Base-by-base conservation (phyloP, 2,797 vertebrate species). In the Macroramphosus scolopax region DNA sequence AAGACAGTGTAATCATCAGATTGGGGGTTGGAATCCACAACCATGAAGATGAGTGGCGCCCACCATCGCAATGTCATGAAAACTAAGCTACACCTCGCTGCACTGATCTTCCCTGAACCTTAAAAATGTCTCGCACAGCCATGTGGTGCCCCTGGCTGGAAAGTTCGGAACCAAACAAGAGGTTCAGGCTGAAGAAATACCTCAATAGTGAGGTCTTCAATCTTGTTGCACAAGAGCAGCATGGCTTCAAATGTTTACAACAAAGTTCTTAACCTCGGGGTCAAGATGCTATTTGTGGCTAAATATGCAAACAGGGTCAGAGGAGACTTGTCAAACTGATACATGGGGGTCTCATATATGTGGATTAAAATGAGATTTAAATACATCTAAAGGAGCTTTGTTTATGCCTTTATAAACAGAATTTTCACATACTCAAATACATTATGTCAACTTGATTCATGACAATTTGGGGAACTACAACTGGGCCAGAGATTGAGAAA, bases 31-130 rank as follows among this genome's bases (percentile, higher is more conserved):
- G 60, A 83, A 74, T 65, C 72, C 54, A 8, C 75, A 81, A 65
- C 72, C 83, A 82, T 78, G 72, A 75, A 71, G 77, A 84, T 77
- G 75, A 85, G 67, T 64, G 80, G 80, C 70, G 77, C 81, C 82
- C 75, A 75, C 70, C 68, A 68, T 70, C 33, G 35, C 66, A 51
- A 58, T 53, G 57, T 77, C 75, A 63, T 75, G 70, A 80, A 81
- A 73, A 72, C 62, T 68, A 64, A 78, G 48, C 74, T 63, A 54
- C 73, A 64, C 68, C 72, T 66, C 64, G 11, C 54, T 71, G 38
- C 26, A 34, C 55, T 53, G 55, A 63, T 60, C 45, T 72, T 68
- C 57, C 58, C 48, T 31, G 39, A 51, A 59, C 50, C 45, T 52
- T 59, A 63, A 78, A 71, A 77, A 63, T 38, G 46, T 63, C 41